Percentiles rank a stretch among this genome's conserved stretches.
These are phyloP conservation scores for Syngnathus rostellatus DNA, from an alignment of 2,797 vertebrate genomes.

Conservation along the genomic window DNA sequence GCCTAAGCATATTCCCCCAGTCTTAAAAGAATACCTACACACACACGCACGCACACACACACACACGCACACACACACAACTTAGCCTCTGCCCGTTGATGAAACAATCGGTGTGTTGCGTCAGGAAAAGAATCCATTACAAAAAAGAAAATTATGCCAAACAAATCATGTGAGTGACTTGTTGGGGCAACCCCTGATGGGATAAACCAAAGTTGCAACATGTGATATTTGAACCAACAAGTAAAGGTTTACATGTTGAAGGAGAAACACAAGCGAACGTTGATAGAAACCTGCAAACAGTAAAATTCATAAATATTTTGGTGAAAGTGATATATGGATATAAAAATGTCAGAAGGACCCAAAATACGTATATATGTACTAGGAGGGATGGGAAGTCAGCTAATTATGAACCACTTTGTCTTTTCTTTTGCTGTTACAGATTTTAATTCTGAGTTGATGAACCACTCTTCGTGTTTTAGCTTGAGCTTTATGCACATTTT, in stretches of 20 bases:
- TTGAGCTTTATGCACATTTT: no score
- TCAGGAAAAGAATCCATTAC: not conserved
- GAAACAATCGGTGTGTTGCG: not conserved
- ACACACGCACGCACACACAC: conserved; percentile 26
- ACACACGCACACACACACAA: conserved; percentile 8
- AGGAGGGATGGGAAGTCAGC: no score
- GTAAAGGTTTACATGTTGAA: not conserved
- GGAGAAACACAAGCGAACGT: not conserved
- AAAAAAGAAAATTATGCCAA: not conserved
- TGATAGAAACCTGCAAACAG: not conserved
- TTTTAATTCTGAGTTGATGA: no score
- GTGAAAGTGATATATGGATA: not conserved
- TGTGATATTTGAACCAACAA: not conserved
- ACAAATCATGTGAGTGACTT: not conserved
- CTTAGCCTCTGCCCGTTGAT: not conserved
- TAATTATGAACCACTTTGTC: no score
- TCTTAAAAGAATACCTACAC: conserved; percentile 67
- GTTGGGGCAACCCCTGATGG: not conserved
- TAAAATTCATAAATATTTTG: not conserved
- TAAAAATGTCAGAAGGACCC: no score
- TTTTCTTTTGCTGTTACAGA: no score
- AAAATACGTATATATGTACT: no score
- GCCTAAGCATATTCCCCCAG: conserved; percentile 65
- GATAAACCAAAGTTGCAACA: not conserved
- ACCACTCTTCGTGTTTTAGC: no score